Conservation (phyloP, 2,113 vertebrate species). For the Isurus oxyrinchus region DNA sequence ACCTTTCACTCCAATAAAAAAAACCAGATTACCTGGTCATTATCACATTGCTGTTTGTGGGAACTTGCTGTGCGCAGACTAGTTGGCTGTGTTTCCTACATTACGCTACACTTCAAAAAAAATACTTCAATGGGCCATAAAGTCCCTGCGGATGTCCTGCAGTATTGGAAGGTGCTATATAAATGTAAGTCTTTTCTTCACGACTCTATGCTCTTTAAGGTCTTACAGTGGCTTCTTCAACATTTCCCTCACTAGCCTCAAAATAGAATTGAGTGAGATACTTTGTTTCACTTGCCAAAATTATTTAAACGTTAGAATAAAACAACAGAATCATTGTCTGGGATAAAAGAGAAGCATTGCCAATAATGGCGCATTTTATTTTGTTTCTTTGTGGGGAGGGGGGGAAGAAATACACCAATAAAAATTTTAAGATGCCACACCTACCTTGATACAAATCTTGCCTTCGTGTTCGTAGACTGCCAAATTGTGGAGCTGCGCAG, state of each 20-base stretch:
- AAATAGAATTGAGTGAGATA: neutral
- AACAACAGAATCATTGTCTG: neutral
- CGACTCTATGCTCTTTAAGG: neutral
- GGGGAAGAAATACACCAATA: neutral
- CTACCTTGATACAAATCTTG: neutral
- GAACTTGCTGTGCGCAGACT: too few species aligned
- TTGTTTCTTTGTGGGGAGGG: too few species aligned
- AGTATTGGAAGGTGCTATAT: too few species aligned
- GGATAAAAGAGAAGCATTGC: neutral
- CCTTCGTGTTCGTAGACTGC: neutral
- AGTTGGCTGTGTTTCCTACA: too few species aligned
- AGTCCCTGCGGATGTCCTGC: too few species aligned
- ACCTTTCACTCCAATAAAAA: too few species aligned
- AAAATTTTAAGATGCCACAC: neutral
- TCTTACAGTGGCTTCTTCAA: neutral
- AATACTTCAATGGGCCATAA: too few species aligned
- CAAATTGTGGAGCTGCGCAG: neutral
- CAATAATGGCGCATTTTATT: neutral
- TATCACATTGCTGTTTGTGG: too few species aligned
- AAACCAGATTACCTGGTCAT: too few species aligned
- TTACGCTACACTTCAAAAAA: too few species aligned
- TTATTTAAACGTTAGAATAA: neutral
- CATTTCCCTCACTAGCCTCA: neutral
- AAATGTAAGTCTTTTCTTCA: neutral
- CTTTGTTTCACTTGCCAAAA: neutral